Evolutionary conservation across 1,140 invertebrate species (phyloP).

Genomic region (Sminthurinus signatus): DNA sequence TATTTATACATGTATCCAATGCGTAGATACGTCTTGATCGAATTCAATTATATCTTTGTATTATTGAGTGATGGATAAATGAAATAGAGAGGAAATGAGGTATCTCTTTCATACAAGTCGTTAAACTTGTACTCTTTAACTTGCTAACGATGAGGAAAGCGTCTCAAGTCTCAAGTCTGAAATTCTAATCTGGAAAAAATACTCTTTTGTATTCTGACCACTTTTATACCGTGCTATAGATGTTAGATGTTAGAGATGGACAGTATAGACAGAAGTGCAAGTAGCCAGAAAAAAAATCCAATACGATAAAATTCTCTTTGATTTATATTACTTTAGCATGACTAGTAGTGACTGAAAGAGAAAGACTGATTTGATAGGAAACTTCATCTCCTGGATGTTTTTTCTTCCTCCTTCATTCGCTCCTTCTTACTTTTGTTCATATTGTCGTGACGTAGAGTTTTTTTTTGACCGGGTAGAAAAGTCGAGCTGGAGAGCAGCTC

Average conservation of each 20-base stretch:
- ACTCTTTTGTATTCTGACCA: not conserved
- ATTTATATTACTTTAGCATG: constrained; percentile 7
- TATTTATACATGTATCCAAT: too few species aligned
- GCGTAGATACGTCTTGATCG: not conserved
- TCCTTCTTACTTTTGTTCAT: constrained; percentile 9
- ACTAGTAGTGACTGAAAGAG: not conserved
- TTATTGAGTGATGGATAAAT: not conserved
- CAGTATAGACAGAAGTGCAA: not conserved
- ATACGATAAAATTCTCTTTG: constrained; percentile 1
- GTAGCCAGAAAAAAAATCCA: not conserved
- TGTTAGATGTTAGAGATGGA: not conserved
- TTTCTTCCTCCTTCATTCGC: constrained; percentile 3
- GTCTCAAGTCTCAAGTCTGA: not conserved
- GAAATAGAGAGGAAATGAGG: not conserved
- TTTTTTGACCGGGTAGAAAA: too few species aligned
- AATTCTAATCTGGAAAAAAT: constrained; percentile 1
- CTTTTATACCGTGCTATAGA: not conserved
- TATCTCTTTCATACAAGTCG: not conserved
- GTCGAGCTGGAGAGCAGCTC: too few species aligned
- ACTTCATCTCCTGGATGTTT: not conserved
- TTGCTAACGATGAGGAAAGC: not conserved
- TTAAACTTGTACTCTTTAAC: not conserved
- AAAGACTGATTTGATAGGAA: constrained; percentile 5
- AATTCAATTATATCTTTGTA: constrained; percentile 1
- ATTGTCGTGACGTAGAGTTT: too few species aligned